Conservation (phyloP, 2,797 vertebrate genomes). For the Amniataba percoides region DNA sequence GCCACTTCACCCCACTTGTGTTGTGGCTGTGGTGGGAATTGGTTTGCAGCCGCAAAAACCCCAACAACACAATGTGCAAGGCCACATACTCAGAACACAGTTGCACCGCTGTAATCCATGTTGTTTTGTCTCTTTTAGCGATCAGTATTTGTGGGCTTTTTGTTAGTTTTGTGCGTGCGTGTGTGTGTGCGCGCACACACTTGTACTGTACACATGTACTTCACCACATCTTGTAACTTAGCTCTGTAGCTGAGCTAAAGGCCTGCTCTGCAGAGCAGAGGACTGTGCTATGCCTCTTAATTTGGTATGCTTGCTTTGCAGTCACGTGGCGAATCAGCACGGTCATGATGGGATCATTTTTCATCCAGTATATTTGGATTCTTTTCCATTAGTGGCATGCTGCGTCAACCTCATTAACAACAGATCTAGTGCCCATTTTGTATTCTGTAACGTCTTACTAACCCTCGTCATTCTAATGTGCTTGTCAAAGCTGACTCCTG, state of each 20-base stretch:
- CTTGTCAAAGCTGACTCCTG: constrained; percentile 32
- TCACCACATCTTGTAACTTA: constrained; percentile 14
- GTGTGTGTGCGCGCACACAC: background rate
- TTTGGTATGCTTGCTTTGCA: constrained; percentile 73
- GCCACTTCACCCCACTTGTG: constrained; percentile 10
- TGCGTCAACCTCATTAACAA: constrained; percentile 60
- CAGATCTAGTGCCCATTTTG: constrained; percentile 44
- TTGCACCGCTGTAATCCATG: background rate
- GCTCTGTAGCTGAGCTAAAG: constrained; percentile 42
- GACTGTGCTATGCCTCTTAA: constrained; percentile 56
- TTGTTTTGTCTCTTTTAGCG: constrained; percentile 29
- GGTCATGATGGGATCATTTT: constrained; percentile 75
- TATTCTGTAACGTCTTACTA: constrained; percentile 26
- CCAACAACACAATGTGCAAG: constrained; percentile 12
- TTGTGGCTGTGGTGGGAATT: constrained; percentile 13
- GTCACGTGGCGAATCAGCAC: constrained; percentile 76
- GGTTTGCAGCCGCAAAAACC: constrained; percentile 37
- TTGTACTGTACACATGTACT: background rate
- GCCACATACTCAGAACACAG: background rate
- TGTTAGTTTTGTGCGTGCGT: background rate
- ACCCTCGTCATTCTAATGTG: constrained; percentile 23
- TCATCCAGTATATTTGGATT: constrained; percentile 74
- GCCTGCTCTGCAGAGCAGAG: constrained; percentile 42
- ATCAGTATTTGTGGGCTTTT: constrained; percentile 21
- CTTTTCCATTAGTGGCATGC: constrained; percentile 55